Evolutionary conservation across 2,797 vertebrate species (phyloP), one percentile per base, ranked within the genome.

Genomic region (Muscicapa comitata): DNA sequence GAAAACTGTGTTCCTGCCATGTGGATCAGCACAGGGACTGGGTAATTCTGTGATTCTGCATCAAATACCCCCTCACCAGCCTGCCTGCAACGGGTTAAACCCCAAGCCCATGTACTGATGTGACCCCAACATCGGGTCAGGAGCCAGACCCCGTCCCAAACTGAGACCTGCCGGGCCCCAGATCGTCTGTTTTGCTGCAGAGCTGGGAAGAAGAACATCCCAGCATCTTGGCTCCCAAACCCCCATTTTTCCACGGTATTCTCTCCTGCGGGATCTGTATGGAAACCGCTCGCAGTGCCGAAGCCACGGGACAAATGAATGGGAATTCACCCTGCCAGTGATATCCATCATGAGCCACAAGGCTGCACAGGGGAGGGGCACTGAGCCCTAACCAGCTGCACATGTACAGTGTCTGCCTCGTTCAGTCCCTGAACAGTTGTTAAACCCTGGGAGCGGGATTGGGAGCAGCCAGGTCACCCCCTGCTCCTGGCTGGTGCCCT

Each of bases 321-420:
- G 79, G 94, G 94, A 92, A 74, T 37, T 85, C 75, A 20, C 91
- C 67, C 83, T 91, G 88, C 86, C 94, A 91, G 77, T 61, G 76
- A 76, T 62, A 93, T 90, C 90, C 88, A 84, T 84, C 83, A 53
- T 11, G 67, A 82, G 92, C 65, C 71, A 91, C 88, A 51, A n/a
- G 61, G 81, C 86, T 63, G 63, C 18, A 7, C 55, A 83, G 81
- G 50, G 88, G 75, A 94, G 93, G 95, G 91, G 70, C 94, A 84
- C 86, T 88, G 51, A 26, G 77, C 81, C 90, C 91, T 95, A 94
- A 96, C 91, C 93, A 96, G 91, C 87, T 93, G 90, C 94, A 96
- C 84, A 96, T 91, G 89, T 72, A 42, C 79, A 62, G 73, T 6
- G 31, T 71, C 68, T 91, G 88, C 58, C 76, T 86, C 79, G 8